Evolutionary conservation across 2,888 invertebrate species (phyloP).

Genomic region (Drepana falcataria): DNA sequence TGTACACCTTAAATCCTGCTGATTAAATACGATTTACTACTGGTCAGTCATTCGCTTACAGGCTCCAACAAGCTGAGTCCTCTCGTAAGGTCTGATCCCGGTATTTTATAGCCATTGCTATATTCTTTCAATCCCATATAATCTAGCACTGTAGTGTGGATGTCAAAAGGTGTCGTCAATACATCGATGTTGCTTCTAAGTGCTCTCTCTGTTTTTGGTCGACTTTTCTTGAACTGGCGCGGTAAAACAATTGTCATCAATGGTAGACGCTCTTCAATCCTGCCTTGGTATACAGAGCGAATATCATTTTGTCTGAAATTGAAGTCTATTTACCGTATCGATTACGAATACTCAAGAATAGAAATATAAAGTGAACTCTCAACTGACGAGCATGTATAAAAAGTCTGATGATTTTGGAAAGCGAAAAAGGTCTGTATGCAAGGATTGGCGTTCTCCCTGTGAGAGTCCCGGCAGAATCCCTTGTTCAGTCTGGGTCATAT

Average conservation of each 20-base stretch:
- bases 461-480: no score
- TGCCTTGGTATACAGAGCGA: slow-evolving; percentile 89
- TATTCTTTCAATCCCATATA: slow-evolving; percentile 73
- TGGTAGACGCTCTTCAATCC: slow-evolving; percentile 83
- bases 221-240: slow-evolving; percentile 79
- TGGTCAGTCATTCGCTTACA: slow-evolving; percentile 40
- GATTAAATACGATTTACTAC: no score
- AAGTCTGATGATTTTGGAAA: no score
- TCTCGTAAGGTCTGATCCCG: slow-evolving; percentile 71
- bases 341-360: no score
- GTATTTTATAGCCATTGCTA: slow-evolving; percentile 41
- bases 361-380: no score
- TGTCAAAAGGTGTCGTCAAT: slow-evolving; percentile 91
- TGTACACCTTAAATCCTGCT: no score
- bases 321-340: no score
- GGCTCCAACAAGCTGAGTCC: slow-evolving; percentile 80
- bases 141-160: slow-evolving; percentile 82
- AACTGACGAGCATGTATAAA: no score
- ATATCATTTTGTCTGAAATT: slow-evolving; percentile 32
- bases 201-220: slow-evolving; percentile 80
- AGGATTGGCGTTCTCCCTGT: no score
- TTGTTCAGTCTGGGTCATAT: no score
- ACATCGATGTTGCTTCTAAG: slow-evolving; percentile 81
- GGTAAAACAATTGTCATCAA: slow-evolving; percentile 84
- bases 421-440: no score